Evolutionary conservation across 2,888 invertebrate genomes (phyloP), one percentile per base, ranked within the genome.

Genomic region (Morpho helenor): DNA sequence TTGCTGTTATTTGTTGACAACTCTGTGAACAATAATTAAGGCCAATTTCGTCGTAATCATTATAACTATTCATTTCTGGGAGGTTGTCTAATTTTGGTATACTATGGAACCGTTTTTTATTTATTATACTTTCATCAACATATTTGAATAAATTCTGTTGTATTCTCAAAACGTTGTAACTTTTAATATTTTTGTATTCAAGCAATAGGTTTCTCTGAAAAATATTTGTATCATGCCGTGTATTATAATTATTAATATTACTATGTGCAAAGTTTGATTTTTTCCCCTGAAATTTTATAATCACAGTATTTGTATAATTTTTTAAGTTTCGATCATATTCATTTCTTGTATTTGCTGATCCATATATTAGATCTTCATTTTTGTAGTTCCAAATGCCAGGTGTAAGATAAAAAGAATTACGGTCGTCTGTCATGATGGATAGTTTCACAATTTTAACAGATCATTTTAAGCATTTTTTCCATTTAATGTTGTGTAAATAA

Each of bases 301-400:
- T 43, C 10, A 31, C 48, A 48, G 8, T 48, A 7, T 23, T 43
- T 43, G 2, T 47, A 47, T 10, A 22, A 41, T 16, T 10, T 41
- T 47, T 39, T 7, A 22, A 2, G 10, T 10, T 10, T 41, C 6
- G 2, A 41, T 47, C 22, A 22, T 5, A 40, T 8, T 23, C 7
- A 5, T 48, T n/a, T 43, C 31, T 48, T 9, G 8, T 31, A 10
- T 45, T 7, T 4, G 52, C 46, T 7, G 31, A 31, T 49, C 48
- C 49, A 43, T 31, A 55, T 31, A 55, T 49, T 43, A 10, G 48
- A 22, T 55, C 42, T 2, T 48, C 43, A 39, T 55, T 49, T 48
- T 49, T 55, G 10, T 8, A 55, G 7, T n/a, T 7, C 40, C 43
- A 43, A 23, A 7, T 41, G n/a, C n/a, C 7, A n/a, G 43, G 54